Evolutionary conservation across 2,797 vertebrate genomes (phyloP).

Genomic region (Erpetoichthys calabaricus): DNA sequence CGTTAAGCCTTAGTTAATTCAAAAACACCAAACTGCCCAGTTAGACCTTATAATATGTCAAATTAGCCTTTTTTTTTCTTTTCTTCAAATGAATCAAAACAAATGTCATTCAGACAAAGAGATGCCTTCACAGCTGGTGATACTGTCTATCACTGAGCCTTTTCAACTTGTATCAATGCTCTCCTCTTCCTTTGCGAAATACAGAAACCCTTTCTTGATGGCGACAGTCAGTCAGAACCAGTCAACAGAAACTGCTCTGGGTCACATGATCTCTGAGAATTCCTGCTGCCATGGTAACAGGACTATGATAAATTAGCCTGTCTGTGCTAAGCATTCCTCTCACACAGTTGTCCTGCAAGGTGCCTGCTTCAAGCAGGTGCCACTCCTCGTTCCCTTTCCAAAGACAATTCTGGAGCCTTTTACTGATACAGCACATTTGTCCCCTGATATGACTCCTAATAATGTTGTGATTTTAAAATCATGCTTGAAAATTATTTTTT

Average conservation of each 20-base stretch:
- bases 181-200: conserved; percentile 27
- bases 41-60: conserved; percentile 21
- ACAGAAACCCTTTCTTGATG: conserved; percentile 44
- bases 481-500: conserved; percentile 14
- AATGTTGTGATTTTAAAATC: no score
- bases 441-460: conserved; percentile 16
- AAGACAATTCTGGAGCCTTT: conserved; percentile 24
- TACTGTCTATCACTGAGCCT: conserved; percentile 34
- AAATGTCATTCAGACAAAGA: conserved; percentile 35
- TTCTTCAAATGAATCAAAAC: conserved; percentile 35
- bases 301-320: conserved; percentile 65
- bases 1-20: conserved; percentile 25
- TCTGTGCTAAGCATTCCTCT: conserved; percentile 50
- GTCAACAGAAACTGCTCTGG: conserved; percentile 49
- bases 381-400: conserved; percentile 18
- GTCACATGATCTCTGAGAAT: conserved; percentile 52
- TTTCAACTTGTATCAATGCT: conserved; percentile 44
- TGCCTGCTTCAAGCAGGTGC: conserved; percentile 18
- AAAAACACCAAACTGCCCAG: conserved; percentile 18
- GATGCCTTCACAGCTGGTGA: conserved; percentile 36
- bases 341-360: conserved; percentile 48
- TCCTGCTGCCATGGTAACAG: conserved; percentile 62
- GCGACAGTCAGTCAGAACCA: conserved; percentile 42
- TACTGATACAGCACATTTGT: conserved; percentile 27
- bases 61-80: conserved; percentile 18